These are phyloP conservation scores for Diglossa cyanea DNA, from an alignment of 2,797 vertebrate species.

Conservation along the genomic window DNA sequence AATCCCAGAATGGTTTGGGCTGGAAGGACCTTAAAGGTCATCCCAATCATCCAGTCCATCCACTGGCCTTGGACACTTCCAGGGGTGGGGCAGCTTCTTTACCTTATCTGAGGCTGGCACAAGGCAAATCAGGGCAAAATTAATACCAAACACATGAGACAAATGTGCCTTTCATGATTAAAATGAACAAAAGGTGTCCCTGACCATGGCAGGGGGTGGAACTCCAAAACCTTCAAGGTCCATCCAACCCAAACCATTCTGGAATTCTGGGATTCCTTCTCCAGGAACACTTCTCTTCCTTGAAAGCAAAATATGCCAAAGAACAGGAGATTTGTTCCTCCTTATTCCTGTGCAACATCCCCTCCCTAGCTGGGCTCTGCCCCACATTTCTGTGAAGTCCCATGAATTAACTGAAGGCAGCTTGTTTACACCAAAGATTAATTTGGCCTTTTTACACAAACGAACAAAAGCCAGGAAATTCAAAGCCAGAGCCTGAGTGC, in stretches of 20 bases:
- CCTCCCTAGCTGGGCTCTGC: background rate
- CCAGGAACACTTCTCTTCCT: background rate
- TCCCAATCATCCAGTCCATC: background rate
- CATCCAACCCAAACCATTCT: background rate
- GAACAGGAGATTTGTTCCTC: background rate
- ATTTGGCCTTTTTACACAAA: background rate
- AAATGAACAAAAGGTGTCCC: background rate
- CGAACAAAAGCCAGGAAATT: slow-evolving; percentile 59
- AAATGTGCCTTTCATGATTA: background rate
- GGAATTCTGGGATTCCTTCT: background rate
- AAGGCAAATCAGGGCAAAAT: background rate
- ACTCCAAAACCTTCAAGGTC: background rate
- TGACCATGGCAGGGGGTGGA: background rate
- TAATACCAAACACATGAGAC: rapidly evolving
- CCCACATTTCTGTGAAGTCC: background rate
- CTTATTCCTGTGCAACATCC: background rate
- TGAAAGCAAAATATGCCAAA: background rate
- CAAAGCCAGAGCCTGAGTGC: background rate
- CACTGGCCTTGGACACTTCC: background rate
- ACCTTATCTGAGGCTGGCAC: background rate
- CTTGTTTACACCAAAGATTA: slow-evolving; percentile 14
- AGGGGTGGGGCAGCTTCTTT: background rate
- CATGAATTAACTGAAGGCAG: background rate
- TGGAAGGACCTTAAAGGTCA: background rate
- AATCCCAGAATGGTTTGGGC: background rate